Base-by-base conservation (phyloP, 2,888 invertebrate genomes). In the Ganaspis brasiliensis region DNA sequence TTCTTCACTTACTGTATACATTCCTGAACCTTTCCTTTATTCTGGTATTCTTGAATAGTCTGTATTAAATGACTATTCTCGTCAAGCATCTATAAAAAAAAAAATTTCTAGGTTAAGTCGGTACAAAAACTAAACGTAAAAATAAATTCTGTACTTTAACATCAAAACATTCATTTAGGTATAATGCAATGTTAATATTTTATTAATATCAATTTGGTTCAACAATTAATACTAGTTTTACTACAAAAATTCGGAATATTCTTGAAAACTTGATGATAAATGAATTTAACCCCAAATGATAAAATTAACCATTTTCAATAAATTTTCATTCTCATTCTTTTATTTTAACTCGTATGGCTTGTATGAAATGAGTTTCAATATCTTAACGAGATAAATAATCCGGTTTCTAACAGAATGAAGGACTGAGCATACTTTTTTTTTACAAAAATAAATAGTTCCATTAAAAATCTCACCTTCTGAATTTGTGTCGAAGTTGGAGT, bases 31-130 rank as follows among this genome's bases (percentile, higher is more conserved):
- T 98, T 98, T 78, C 98, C 99, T 93, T 98, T 98, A 83, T 95
- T 96, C 92, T 99, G 99, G 92, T 96, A 98, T 86, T 99, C 99
- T 91, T 98, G 97, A 89, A 99, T 98, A 9, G 98, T 97, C 93
- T 98, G 98, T 87, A 99, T 99, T 59, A 99, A 93, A 91, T 98
- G 98, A 86, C 97, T 97, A 92, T 99, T 99, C 92, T 99, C 99
- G 93, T 99, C 99, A 79, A 99, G 93, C 95, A 99, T 96, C 94
- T 98, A n/a, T n/a, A 89, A 14, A 83, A 84, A 45, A 52, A 76
- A 67, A 73, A 52, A 73, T 40, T 24, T 45, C 4, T 24, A 67
- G 67, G 67, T 67, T 67, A 67, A 24, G n/a, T 45, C 0, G 3
- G 12, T 10, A 24, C 24, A 14, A 24, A 56, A 9, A 26, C 8